Evolutionary conservation across 2,888 invertebrate species (phyloP).

Genomic region (Lycophotia porphyrea): DNA sequence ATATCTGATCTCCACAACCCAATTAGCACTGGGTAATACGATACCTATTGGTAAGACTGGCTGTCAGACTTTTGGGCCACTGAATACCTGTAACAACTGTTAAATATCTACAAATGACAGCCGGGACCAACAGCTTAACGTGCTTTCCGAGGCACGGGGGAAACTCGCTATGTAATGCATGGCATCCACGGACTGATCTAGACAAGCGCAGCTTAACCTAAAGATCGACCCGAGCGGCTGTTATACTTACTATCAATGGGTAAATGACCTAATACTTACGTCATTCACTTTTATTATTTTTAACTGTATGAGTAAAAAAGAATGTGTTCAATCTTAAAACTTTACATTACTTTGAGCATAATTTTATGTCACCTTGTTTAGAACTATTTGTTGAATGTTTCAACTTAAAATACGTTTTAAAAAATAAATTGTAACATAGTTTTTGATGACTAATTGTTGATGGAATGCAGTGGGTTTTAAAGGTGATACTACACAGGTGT

Average conservation of each 20-base stretch:
- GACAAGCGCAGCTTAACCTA: neutral
- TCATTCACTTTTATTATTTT: neutral
- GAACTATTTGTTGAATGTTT: constrained; percentile 24
- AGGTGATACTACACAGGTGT: neutral
- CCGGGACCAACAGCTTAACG: neutral
- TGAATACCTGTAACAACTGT: neutral
- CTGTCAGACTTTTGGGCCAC: neutral
- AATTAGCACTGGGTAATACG: neutral
- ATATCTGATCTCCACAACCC: no score
- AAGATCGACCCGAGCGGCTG: neutral
- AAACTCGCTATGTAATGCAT: neutral
- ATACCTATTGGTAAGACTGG: neutral
- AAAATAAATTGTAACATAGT: constrained; percentile 49
- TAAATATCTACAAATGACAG: neutral
- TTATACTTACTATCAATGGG: neutral
- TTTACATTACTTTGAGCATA: constrained; percentile 15
- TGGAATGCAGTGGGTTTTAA: constrained; percentile 40
- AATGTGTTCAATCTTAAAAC: constrained; percentile 39
- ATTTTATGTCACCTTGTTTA: constrained; percentile 17
- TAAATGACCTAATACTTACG: neutral
- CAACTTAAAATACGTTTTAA: constrained; percentile 20
- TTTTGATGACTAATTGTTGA: constrained; percentile 56
- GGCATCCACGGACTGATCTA: neutral
- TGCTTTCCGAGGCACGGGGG: neutral
- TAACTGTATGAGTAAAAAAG: constrained; percentile 25